A percentile compares a stretch with the other conserved stretches of the same genome.
These are phyloP conservation scores for Chrysina gloriosa DNA, from an alignment of 2,888 invertebrate genomes.

Conservation along the genomic window DNA sequence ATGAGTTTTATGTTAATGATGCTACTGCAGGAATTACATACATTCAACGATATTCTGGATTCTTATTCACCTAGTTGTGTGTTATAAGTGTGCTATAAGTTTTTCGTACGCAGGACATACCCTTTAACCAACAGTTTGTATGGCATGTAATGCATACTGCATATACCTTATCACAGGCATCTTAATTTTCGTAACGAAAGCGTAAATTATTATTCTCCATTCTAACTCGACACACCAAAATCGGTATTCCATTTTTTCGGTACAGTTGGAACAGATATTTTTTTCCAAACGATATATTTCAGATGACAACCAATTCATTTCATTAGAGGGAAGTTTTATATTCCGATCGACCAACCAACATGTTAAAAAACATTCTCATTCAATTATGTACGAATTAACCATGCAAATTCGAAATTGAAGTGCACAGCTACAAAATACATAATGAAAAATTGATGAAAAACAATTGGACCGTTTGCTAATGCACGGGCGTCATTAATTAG, in stretches of 20 bases:
- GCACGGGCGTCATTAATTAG: conserved; percentile 45
- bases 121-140: too few relatives aligned
- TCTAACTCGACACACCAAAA: background rate
- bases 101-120: too few relatives aligned
- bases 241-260: too few relatives aligned
- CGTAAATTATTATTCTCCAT: too few relatives aligned
- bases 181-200: too few relatives aligned
- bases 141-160: background rate
- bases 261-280: too few relatives aligned
- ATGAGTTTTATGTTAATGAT: too few relatives aligned
- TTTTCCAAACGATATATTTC: background rate
- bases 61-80: too few relatives aligned
- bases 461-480: conserved; percentile 46
- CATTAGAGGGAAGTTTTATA: conserved; percentile 44
- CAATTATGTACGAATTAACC: conserved; percentile 44
- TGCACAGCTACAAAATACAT: conserved; percentile 32
- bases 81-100: too few relatives aligned
- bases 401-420: background rate
- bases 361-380: conserved; percentile 45
- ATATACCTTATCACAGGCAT: too few relatives aligned
- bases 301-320: conserved; percentile 32
- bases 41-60: too few relatives aligned
- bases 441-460: conserved; percentile 48
- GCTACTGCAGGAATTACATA: too few relatives aligned
- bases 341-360: conserved; percentile 43